Evolutionary conservation across 2,797 vertebrate species (phyloP).

Genomic region (Morelia viridis): DNA sequence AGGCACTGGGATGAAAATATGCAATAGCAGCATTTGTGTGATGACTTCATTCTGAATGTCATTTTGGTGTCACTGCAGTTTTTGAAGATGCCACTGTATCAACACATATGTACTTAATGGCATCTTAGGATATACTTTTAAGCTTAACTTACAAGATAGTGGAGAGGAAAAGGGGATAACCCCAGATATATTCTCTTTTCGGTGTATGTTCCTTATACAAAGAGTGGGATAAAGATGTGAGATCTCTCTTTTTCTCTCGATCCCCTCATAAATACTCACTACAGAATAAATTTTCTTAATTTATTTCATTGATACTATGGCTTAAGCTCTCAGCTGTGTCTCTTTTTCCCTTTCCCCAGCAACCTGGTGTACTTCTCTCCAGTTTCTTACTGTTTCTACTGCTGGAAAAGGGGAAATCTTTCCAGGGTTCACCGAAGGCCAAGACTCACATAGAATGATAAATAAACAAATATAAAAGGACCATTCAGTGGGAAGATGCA

Average conservation of each 20-base stretch:
- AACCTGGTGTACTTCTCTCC: neutral
- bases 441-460: neutral
- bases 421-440: neutral
- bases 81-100: neutral
- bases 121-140: neutral
- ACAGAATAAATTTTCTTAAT: neutral
- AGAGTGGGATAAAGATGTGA: neutral
- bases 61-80: neutral
- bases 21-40: neutral
- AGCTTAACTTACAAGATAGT: neutral
- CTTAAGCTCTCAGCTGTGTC: neutral
- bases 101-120: neutral
- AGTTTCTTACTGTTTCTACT: neutral
- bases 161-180: neutral
- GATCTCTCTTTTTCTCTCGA: neutral
- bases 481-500: slow-evolving; percentile 37
- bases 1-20: neutral
- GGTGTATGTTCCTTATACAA: neutral
- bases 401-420: neutral
- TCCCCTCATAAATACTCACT: neutral
- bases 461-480: neutral
- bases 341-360: neutral
- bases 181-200: neutral
- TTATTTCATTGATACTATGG: neutral
- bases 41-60: neutral